phyloP scores from a whole-genome alignment of 2,888 invertebrate genomes.

The Drosophila meridionalis region DNA sequence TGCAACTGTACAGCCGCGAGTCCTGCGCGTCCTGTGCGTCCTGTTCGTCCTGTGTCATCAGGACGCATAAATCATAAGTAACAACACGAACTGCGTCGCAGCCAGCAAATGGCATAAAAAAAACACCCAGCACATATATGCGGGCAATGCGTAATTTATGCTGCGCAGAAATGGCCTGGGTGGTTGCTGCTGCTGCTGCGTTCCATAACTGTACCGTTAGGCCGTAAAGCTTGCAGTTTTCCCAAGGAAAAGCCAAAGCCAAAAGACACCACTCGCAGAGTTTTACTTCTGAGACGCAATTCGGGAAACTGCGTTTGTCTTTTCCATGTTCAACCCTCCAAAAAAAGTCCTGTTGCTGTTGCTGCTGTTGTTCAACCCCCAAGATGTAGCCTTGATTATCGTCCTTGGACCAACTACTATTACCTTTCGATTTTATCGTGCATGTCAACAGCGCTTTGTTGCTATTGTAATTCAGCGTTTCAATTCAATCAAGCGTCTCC shows the following conservation, averaged over 20 bases:
- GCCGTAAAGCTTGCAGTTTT: constrained; percentile 64
- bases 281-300: constrained; percentile 67
- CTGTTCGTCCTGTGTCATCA: constrained; percentile 69
- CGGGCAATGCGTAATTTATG: constrained; percentile 76
- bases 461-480: constrained; percentile 27
- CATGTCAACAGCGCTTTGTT: constrained; percentile 48
- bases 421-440: constrained; percentile 50
- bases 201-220: constrained; percentile 40
- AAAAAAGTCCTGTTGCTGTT: constrained; percentile 3
- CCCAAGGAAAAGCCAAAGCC: constrained; percentile 22
- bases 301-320: constrained; percentile 74
- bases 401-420: constrained; percentile 47
- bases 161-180: constrained; percentile 69
- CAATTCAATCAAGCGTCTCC: constrained; percentile 62
- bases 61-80: constrained; percentile 78
- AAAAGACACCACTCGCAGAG: constrained; percentile 57
- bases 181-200: constrained; percentile 53
- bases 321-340: constrained; percentile 58
- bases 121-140: constrained; percentile 33
- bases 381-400: constrained; percentile 31
- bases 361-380: constrained; percentile 37
- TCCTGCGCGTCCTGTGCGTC: not conserved
- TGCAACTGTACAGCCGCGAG: constrained; percentile 54
- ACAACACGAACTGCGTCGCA: constrained; percentile 73
- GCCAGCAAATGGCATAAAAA: constrained; percentile 24